Percentiles rank a stretch among this genome's conserved stretches.
Conservation (phyloP, 2,797 vertebrate species). For the Hoplostethus atlanticus region DNA sequence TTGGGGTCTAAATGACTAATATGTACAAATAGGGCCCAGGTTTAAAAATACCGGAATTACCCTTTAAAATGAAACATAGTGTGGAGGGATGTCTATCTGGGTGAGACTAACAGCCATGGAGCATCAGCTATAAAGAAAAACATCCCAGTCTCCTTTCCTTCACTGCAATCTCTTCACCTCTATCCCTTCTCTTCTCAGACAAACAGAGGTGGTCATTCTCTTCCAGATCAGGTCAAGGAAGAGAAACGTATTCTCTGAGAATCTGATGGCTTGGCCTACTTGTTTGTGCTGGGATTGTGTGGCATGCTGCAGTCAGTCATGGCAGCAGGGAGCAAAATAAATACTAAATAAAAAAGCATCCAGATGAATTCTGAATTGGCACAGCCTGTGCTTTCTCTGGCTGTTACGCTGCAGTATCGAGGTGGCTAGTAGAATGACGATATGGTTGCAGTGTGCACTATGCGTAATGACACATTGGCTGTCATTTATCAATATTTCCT, state of each 20-base stretch:
- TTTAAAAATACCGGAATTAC: too few relatives aligned
- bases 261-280: slow-evolving; percentile 44
- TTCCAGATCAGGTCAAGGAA: slow-evolving; percentile 60
- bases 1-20: too few relatives aligned
- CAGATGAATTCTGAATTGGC: slow-evolving; percentile 79
- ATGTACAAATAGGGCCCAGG: too few relatives aligned
- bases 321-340: slow-evolving; percentile 68
- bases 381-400: slow-evolving; percentile 59
- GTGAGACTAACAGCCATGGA: slow-evolving; percentile 41
- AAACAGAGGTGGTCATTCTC: slow-evolving; percentile 55
- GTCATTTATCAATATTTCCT: slow-evolving; percentile 62
- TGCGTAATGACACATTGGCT: slow-evolving; percentile 40
- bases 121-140: slow-evolving; percentile 55
- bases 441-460: slow-evolving; percentile 48
- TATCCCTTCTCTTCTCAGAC: slow-evolving; percentile 58
- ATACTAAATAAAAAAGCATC: slow-evolving; percentile 64
- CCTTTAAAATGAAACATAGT: slow-evolving; percentile 59
- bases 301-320: slow-evolving; percentile 58
- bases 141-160: slow-evolving; percentile 58
- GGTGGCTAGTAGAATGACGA: slow-evolving; percentile 37
- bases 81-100: slow-evolving; percentile 51
- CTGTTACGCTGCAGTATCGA: slow-evolving; percentile 36
- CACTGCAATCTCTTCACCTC: slow-evolving; percentile 50
- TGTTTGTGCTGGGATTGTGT: slow-evolving; percentile 68
- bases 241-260: slow-evolving; percentile 58